Base-by-base conservation (phyloP, 2,888 invertebrate species). In the Melolontha melolontha region DNA sequence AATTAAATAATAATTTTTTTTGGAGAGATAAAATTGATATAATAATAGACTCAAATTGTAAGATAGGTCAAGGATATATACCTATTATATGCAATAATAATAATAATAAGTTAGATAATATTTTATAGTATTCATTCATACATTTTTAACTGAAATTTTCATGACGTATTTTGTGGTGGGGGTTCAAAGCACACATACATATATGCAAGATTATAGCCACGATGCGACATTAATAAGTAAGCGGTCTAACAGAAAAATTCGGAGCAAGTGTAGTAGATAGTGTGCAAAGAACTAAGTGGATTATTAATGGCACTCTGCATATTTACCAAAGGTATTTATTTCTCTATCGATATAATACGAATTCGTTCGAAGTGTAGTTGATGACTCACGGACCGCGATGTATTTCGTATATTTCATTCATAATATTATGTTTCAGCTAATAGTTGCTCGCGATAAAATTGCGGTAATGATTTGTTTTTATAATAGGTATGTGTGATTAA, bases 291-390 rank as follows among this genome's bases (percentile, higher is more conserved):
- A 39, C 44, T 34, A 41, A 51, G 16, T 54, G 44, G 51, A 64
- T 52, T 52, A 66, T 71, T 71, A 72, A 72, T 72, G 72, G 72
- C 70, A 72, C 47, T 72, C 66, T 69, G 68, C 65, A 57, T 66
- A 55, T 67, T 49, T 49, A 54, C 57, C 29, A 70, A 71, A 72
- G 72, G 72, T 72, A 72, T 69, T 57, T 70, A 52, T 39, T 67
- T 29, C 27, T n/a, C 27, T 62, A 42, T 47, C 59, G 41, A 59
- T 12, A 42, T n/a, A 29, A 44, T 44, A 57, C 44, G 41, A 42
- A 27, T n/a, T 47, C 14, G 11, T 57, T 55, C 54, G 54, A 11
- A 41, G 41, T 52, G 17, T 17, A 64, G 16, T n/a, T 12, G 47
- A 34, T 62, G 59, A 62, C 59, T 62, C 59, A 62, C 47, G 14